phyloP scores from a whole-genome alignment of 2,888 invertebrate genomes.

The Caenorhabditis wallacei region DNA sequence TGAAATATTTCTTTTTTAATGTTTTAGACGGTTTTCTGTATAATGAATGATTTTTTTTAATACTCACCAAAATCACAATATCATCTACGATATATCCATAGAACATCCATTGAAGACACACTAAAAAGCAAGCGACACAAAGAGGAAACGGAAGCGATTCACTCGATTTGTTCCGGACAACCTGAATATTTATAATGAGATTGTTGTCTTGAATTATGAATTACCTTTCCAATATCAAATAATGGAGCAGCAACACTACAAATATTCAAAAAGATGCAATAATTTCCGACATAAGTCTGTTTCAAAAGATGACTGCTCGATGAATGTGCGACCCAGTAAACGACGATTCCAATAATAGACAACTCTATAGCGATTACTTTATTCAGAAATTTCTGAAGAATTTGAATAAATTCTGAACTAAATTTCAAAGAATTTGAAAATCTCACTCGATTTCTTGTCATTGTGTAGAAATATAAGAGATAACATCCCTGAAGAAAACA shows the following conservation, averaged over 20 bases:
- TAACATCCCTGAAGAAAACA: constrained; percentile 89
- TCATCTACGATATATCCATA: constrained; percentile 90
- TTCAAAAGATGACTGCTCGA: constrained; percentile 20
- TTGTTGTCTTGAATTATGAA: too few species aligned
- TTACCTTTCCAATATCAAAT: constrained; percentile 70
- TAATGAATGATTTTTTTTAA: constrained; percentile 15
- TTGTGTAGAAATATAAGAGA: constrained; percentile 88
- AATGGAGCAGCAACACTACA: constrained; percentile 79
- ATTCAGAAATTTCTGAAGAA: constrained; percentile 54
- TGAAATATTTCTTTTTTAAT: background rate
- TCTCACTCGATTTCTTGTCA: constrained; percentile 85
- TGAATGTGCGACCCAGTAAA: constrained; percentile 34
- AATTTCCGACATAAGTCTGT: constrained; percentile 68
- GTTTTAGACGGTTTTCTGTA: background rate
- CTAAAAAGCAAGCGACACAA: constrained; percentile 90
- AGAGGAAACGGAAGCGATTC: constrained; percentile 92
- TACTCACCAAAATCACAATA: constrained; percentile 88
- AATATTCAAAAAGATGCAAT: constrained; percentile 81
- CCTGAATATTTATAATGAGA: constrained; percentile 84
- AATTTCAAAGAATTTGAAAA: background rate
- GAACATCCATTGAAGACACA: constrained; percentile 89
- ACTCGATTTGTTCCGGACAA: constrained; percentile 90
- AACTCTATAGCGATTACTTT: constrained; percentile 52
- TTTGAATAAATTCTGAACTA: background rate
- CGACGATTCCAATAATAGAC: constrained; percentile 39